phyloP scores from a whole-genome alignment of 2,113 vertebrate genomes.

The Empidonax alnorum region DNA sequence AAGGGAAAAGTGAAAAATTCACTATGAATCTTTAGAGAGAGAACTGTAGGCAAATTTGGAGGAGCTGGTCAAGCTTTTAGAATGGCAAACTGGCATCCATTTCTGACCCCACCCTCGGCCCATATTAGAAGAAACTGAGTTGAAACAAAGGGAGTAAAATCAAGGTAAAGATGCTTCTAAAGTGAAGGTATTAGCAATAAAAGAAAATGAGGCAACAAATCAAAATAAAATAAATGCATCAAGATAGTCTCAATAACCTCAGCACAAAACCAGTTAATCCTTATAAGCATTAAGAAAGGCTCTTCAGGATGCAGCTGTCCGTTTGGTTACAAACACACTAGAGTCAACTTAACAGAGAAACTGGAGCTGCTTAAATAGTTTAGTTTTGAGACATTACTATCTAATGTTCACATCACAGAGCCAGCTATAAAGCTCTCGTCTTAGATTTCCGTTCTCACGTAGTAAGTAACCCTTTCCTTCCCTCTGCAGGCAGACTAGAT shows the following conservation, averaged over 20 bases:
- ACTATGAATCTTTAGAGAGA: neutral
- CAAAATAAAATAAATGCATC: neutral
- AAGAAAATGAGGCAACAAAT: neutral
- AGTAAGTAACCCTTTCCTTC: slow-evolving; percentile 46
- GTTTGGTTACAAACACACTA: slow-evolving; percentile 10
- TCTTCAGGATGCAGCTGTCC: slow-evolving; percentile 32
- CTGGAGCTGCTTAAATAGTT: slow-evolving; percentile 43
- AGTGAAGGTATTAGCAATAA: neutral
- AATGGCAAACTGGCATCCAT: neutral
- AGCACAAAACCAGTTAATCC: slow-evolving; percentile 7
- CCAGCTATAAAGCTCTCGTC: neutral
- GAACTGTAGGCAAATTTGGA: neutral
- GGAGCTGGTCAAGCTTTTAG: neutral
- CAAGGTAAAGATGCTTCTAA: neutral
- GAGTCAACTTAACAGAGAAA: slow-evolving; percentile 37
- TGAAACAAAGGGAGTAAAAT: neutral
- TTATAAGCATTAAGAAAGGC: neutral
- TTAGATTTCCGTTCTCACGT: slow-evolving; percentile 1
- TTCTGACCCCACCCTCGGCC: neutral
- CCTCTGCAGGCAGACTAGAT: neutral
- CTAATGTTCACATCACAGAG: slow-evolving; percentile 29
- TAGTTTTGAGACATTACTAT: slow-evolving; percentile 46
- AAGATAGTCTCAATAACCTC: neutral
- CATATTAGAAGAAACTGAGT: neutral
- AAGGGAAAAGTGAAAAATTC: neutral